Conservation (phyloP, 2,113 vertebrate genomes). For the Menidia beryllina region DNA sequence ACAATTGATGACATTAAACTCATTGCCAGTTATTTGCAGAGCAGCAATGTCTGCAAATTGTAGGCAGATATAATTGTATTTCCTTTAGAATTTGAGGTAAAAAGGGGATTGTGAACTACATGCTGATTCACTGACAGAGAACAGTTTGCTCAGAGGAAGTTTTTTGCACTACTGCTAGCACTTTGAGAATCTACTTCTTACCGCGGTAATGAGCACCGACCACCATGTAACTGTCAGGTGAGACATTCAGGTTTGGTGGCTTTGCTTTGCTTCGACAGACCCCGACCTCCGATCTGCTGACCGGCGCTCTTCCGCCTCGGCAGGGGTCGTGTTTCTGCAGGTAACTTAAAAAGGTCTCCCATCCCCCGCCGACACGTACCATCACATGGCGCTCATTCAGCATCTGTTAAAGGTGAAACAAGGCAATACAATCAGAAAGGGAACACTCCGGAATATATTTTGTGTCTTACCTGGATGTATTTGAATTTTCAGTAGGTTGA, state of each 20-base stretch:
- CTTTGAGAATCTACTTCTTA: slow-evolving; percentile 84
- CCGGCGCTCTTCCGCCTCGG: slow-evolving; percentile 85
- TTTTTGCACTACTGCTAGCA: not conserved
- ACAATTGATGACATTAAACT: not conserved
- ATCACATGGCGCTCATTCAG: slow-evolving; percentile 98
- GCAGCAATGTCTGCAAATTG: not conserved
- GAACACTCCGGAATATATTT: slow-evolving; percentile 2
- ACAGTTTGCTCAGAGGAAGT: slow-evolving; percentile 21
- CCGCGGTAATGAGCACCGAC: slow-evolving; percentile 90
- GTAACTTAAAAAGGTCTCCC: slow-evolving; percentile 96
- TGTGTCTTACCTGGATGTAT: slow-evolving; percentile 26
- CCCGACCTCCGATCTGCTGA: slow-evolving; percentile 86
- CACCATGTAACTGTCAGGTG: slow-evolving; percentile 94
- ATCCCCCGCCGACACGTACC: slow-evolving; percentile 97
- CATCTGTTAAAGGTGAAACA: slow-evolving; percentile 86
- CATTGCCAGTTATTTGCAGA: slow-evolving; percentile 1
- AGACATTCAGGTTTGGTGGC: slow-evolving; percentile 85
- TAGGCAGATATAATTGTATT: not conserved
- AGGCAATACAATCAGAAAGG: slow-evolving; percentile 4
- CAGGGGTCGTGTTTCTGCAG: slow-evolving; percentile 97
- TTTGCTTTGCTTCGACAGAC: slow-evolving; percentile 85
- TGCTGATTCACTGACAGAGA: not conserved
- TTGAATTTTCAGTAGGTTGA: slow-evolving; percentile 36
- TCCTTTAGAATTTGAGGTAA: slow-evolving; percentile 17
- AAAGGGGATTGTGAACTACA: not conserved